Percentiles rank a stretch among this genome's conserved stretches.
phyloP scores from a whole-genome alignment of 2,113 vertebrate species.

The Psettodes erumei region DNA sequence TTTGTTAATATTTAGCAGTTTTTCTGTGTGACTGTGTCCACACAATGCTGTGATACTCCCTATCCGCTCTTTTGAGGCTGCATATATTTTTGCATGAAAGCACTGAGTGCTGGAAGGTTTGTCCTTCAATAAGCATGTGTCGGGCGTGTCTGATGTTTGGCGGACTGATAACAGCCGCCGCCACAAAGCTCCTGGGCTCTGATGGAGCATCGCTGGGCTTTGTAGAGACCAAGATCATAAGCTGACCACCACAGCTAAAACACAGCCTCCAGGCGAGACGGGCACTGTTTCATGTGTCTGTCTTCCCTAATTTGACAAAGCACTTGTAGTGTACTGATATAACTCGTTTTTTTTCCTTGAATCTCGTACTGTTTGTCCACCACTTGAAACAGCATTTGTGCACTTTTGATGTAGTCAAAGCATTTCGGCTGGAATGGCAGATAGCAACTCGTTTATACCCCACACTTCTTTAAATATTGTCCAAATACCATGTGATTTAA shows the following conservation, averaged over 20 bases:
- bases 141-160: slow-evolving; percentile 46
- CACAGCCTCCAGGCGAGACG: slow-evolving; percentile 5
- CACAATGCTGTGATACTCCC: slow-evolving; percentile 24
- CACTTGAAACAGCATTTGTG: not conserved
- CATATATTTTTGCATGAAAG: slow-evolving; percentile 56
- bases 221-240: slow-evolving; percentile 58
- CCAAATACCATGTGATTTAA: slow-evolving; percentile 7
- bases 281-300: slow-evolving; percentile 13
- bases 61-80: slow-evolving; percentile 34
- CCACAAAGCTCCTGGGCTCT: slow-evolving; percentile 13
- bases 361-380: not conserved
- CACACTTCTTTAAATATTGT: not conserved
- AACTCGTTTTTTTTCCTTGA: not conserved
- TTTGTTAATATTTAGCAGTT: slow-evolving; percentile 37
- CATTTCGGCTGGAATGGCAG: slow-evolving; percentile 11
- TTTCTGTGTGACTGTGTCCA: slow-evolving; percentile 4
- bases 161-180: slow-evolving; percentile 21
- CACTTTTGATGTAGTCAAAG: not conserved
- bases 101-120: slow-evolving; percentile 34
- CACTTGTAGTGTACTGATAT: not conserved
- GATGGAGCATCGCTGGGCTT: slow-evolving; percentile 29
- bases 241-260: slow-evolving; percentile 21
- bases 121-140: slow-evolving; percentile 33
- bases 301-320: slow-evolving; percentile 33
- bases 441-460: not conserved